phyloP scores from a whole-genome alignment of 2,113 vertebrate species.

The Dromaius novaehollandiae region DNA sequence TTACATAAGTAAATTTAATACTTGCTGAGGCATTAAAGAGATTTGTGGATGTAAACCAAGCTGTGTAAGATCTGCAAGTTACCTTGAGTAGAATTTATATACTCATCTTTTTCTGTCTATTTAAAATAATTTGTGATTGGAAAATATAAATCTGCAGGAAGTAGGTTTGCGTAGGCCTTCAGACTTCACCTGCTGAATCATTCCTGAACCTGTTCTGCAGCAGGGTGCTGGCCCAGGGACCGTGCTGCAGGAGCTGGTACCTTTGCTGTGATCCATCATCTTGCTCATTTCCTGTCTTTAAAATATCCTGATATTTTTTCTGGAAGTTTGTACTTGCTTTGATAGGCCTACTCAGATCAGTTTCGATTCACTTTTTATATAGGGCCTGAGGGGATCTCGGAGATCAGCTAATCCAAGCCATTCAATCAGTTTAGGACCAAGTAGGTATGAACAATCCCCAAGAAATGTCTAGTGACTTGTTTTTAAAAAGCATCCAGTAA shows the following conservation, averaged over 20 bases:
- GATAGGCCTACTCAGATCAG: neutral
- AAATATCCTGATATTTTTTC: neutral
- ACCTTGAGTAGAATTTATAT: neutral
- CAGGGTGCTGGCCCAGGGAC: neutral
- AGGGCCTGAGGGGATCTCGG: neutral
- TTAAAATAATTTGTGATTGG: neutral
- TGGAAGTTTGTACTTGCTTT: neutral
- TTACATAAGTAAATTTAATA: neutral
- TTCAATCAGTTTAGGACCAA: neutral
- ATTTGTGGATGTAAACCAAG: neutral
- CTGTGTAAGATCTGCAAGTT: neutral
- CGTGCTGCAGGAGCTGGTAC: neutral
- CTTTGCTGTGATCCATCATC: neutral
- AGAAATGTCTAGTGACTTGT: neutral
- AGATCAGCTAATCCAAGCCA: neutral
- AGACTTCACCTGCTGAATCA: neutral
- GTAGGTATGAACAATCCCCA: neutral
- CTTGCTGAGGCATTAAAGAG: neutral
- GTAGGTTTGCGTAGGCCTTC: neutral
- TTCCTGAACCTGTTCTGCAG: slow-evolving; percentile 6
- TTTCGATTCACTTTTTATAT: neutral
- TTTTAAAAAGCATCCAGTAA: neutral
- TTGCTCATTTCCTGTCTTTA: neutral
- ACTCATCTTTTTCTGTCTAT: neutral
- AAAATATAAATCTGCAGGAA: neutral